Evolutionary conservation across 2,113 vertebrate species (phyloP), one percentile per base, ranked within the genome.

Genomic region (Pterocles gutturalis): DNA sequence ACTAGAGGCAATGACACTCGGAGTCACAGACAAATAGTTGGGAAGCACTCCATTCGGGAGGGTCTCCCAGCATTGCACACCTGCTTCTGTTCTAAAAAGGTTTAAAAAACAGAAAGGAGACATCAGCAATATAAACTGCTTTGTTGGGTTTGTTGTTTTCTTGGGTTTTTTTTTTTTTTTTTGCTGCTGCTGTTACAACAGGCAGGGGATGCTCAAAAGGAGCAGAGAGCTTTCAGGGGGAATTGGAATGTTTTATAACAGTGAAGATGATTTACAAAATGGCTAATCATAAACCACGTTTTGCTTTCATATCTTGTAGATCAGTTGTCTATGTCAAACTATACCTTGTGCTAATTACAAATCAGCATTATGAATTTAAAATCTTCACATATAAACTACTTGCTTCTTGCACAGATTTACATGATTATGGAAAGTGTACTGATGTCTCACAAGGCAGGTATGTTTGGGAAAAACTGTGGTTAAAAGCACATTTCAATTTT

Each of bases 381-480:
- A 45, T 45, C 29, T 72, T 75, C 41, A 46, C 43, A 24, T 29
- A n/a, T 4, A 64, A 78, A 49, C 16, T 57, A 54, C 1, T 75
- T 43, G 55, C 48, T 64, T n/a, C 45, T 46, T 54, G n/a, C 38
- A 64, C 9, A 76, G 55, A 73, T 88, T 80, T 38, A 80, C 33
- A 51, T 46, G 54, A 79, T 77, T 82, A 69, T 18, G 36, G 21
- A 17, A 87, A 49, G 17, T 2, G 2, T 45, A 57, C 7, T 46
- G 20, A 48, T 17, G n/a, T 28, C 77, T 69, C 84, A 64, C 29
- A 69, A 83, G 24, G 17, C 38, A 79, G 31, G 46, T 4, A 60
- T 1, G 2, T 17, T 33, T 69, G 28, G 36, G 55, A 61, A 79
- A 89, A 58, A 41, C 0, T 11, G 0, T 24, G 8, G n/a, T 85